Base-by-base conservation (phyloP, 2,888 invertebrate species). In the Lasioglossum leucozonium region DNA sequence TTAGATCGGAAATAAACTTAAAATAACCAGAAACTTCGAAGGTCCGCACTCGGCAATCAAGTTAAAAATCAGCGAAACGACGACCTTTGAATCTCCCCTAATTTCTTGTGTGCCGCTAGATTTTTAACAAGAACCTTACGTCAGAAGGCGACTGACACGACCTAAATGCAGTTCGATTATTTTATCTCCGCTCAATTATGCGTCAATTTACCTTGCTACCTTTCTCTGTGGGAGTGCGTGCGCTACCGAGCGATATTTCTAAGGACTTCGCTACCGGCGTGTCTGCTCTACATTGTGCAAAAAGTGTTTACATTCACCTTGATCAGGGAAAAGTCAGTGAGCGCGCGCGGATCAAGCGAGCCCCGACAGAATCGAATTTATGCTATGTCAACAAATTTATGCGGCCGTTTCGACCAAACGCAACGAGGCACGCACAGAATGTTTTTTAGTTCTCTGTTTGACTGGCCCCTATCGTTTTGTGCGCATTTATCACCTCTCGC, bases 401-500 rank as follows among this genome's bases (percentile, higher is more conserved):
- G 58, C 51, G 58, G 72, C 69, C 69, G 67, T 77, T 87, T 82
- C 55, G 65, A 55, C 75, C 37, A 77, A 79, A 79, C 55, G 67
- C n/a, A 55, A 55, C 47, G 44, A n/a, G n/a, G 51, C 10, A 2
- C 51, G 22, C 47, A 6, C 42, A 16, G 58, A 42, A 72, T 65
- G 81, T 77, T 81, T 77, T 65, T 22, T 72, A 26, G 30, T 30
- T 62, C 58, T 6, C 26, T 2, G 51, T 62, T 16, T 42, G n/a
- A 42, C 71, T 62, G 55, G 44, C 72, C 55, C 58, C 42, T 81
- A 74, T 76, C 55, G 71, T 74, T 86, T 80, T 72, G 67, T 82
- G 78, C 51, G 72, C 80, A 85, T 85, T 81, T 75, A 75, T 87
- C 85, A 62, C 76, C 77, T 37, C 55, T 87, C 79, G 71, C 72